Percentiles rank a stretch among this genome's conserved stretches.
Evolutionary conservation across 1,140 invertebrate genomes (phyloP).

Genomic region (Drosophila saltans): DNA sequence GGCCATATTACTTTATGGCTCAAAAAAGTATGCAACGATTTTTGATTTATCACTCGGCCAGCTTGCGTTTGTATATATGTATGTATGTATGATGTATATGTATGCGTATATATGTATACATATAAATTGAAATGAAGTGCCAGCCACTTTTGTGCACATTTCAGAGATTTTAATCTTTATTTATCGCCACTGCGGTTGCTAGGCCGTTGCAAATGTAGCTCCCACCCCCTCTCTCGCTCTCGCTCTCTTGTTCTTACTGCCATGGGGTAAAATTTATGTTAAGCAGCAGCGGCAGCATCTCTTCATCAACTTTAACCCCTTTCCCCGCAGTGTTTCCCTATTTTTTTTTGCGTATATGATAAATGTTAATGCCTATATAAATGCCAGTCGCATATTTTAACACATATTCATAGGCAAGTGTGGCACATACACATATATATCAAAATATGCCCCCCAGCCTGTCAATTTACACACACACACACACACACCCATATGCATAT

Average conservation of each 20-base stretch:
- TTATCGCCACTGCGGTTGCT: slow-evolving; percentile 60
- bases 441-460: slow-evolving; percentile 28
- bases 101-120: slow-evolving; percentile 41
- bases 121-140: slow-evolving; percentile 80
- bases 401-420: slow-evolving; percentile 24
- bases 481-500: slow-evolving; percentile 4
- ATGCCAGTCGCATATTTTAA: slow-evolving; percentile 46
- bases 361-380: slow-evolving; percentile 70
- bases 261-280: slow-evolving; percentile 1
- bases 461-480: slow-evolving; percentile 55
- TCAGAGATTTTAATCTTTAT: slow-evolving; percentile 80
- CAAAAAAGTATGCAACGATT: slow-evolving; percentile 74
- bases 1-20: slow-evolving; percentile 43
- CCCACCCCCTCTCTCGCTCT: too few species aligned
- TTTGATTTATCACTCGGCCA: slow-evolving; percentile 64
- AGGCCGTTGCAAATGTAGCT: slow-evolving; percentile 32
- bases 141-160: slow-evolving; percentile 74
- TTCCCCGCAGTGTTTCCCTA: neutral
- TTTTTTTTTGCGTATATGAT: slow-evolving; percentile 33
- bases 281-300: neutral
- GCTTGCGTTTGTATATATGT: slow-evolving; percentile 6
- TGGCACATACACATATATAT: slow-evolving; percentile 33
- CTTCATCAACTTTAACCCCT: neutral
- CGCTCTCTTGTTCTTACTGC: neutral
- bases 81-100: neutral